Base-by-base conservation (phyloP, 2,888 invertebrate species). In the Melipona bicolor region DNA sequence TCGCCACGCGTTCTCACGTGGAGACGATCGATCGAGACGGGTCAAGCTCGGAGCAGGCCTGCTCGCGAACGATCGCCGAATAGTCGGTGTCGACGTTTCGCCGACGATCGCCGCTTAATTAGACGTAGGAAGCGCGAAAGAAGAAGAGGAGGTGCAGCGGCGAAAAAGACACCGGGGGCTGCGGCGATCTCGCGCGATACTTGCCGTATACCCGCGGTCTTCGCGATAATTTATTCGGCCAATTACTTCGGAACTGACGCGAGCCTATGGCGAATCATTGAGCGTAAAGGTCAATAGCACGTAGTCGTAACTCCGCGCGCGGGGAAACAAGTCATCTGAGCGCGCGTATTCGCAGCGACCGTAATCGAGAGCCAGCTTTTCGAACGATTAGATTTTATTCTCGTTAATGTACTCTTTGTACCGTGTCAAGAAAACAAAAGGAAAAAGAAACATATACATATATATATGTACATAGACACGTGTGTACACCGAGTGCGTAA, bases 271-370 rank as follows among this genome's bases (percentile, higher is more conserved):
- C 83, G 84, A 89, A 89, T 89, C 83, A 79, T 88, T 79, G 83
- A 89, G 83, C 73, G 87, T 89, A 89, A 89, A 89, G 88, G 86
- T 89, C 88, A 89, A 89, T 87, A 89, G 84, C 89, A 89, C 87
- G 83, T 71, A 77, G 70, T 77, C 85, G 81, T 80, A 82, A 88
- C 84, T 81, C 74, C 72, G 77, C 62, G 77, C 72, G 36, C 78
- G 81, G 67, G 77, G 69, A 24, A 81, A 76, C 81, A 71, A 85
- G 83, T 83, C 80, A 84, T 84, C 84, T 72, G 50, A 70, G 79
- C 67, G 70, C 62, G 54, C 65, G 70, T 72, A 79, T 78, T 75
- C 85, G 79, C 75, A 54, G 62, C 62, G 36, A 69, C 62, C 43
- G 73, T 59, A 36, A 32, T 19, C 56, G 79, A 77, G 84, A 77